These are phyloP conservation scores for Acrossocheilus fasciatus DNA, from an alignment of 2,797 vertebrate species.

Conservation along the genomic window DNA sequence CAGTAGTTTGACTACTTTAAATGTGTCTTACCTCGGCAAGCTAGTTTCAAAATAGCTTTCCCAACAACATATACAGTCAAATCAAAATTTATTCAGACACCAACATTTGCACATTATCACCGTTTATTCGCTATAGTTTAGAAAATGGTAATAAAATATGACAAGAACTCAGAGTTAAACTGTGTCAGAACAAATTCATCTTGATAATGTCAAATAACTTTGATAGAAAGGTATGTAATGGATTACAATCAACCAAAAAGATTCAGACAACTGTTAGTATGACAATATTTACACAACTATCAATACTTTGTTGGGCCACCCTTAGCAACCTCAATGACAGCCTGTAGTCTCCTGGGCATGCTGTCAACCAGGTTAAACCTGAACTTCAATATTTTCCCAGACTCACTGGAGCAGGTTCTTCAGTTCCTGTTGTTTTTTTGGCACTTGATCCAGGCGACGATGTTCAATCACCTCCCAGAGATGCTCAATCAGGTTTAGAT, in stretches of 20 bases:
- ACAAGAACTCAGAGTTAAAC: too few species aligned
- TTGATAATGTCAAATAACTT: background rate
- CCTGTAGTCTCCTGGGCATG: too few species aligned
- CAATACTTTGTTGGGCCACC: too few species aligned
- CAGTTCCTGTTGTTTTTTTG: background rate
- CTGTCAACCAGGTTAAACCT: background rate
- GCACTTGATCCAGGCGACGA: background rate
- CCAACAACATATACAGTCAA: background rate
- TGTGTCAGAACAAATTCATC: too few species aligned
- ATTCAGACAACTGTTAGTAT: background rate
- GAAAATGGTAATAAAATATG: background rate
- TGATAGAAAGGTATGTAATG: background rate
- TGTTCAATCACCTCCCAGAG: background rate
- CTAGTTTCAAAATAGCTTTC: background rate
- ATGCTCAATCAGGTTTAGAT: background rate
- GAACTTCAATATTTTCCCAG: background rate
- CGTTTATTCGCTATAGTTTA: background rate
- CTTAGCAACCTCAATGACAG: too few species aligned
- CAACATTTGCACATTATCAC: background rate
- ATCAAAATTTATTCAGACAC: background rate
- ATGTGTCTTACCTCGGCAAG: constrained; percentile 6
- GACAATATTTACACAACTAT: too few species aligned
- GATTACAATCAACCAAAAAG: background rate
- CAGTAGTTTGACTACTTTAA: background rate
- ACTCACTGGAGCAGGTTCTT: background rate